A percentile compares a stretch with the other conserved stretches of the same genome.
Conservation (phyloP, 2,888 invertebrate genomes). For the Nephrotoma flavescens region DNA sequence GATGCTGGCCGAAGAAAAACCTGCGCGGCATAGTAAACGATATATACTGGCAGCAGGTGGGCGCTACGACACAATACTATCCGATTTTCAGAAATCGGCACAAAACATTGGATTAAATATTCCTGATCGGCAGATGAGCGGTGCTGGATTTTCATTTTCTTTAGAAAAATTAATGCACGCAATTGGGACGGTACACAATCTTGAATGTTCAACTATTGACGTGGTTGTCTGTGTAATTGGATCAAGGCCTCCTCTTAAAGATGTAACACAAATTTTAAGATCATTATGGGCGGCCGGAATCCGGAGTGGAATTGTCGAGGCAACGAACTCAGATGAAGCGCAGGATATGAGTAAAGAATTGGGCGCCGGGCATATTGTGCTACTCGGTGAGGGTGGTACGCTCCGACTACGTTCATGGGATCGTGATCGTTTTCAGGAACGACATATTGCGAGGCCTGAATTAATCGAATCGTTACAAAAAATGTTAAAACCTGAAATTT, state of each 20-base stretch:
- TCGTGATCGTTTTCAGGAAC: slow-evolving; percentile 49
- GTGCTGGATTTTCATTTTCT: slow-evolving; percentile 74
- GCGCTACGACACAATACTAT: slow-evolving; percentile 71
- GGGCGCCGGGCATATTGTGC: slow-evolving; percentile 46
- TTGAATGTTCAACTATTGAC: slow-evolving; percentile 41
- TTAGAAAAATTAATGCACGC: slow-evolving; percentile 60
- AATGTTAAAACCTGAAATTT: slow-evolving; percentile 36
- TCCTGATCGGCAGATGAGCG: slow-evolving; percentile 31
- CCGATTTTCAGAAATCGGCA: slow-evolving; percentile 42
- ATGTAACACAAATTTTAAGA: slow-evolving; percentile 35
- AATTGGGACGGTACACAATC: slow-evolving; percentile 37
- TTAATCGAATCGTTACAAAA: slow-evolving; percentile 56
- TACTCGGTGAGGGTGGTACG: slow-evolving; percentile 31
- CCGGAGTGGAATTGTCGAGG: slow-evolving; percentile 45
- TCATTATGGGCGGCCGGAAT: slow-evolving; percentile 61
- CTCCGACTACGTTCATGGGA: slow-evolving; percentile 40
- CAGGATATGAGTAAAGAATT: slow-evolving; percentile 43
- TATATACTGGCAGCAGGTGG: slow-evolving; percentile 79
- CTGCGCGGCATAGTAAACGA: slow-evolving; percentile 32
- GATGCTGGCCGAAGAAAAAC: slow-evolving; percentile 31
- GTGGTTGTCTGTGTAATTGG: slow-evolving; percentile 53
- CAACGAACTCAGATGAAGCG: slow-evolving; percentile 45
- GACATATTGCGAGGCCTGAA: slow-evolving; percentile 43
- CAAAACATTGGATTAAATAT: slow-evolving; percentile 26
- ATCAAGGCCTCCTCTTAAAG: slow-evolving; percentile 38